These are phyloP conservation scores for Spicauda simplicius DNA, from an alignment of 2,888 invertebrate genomes.

Conservation along the genomic window DNA sequence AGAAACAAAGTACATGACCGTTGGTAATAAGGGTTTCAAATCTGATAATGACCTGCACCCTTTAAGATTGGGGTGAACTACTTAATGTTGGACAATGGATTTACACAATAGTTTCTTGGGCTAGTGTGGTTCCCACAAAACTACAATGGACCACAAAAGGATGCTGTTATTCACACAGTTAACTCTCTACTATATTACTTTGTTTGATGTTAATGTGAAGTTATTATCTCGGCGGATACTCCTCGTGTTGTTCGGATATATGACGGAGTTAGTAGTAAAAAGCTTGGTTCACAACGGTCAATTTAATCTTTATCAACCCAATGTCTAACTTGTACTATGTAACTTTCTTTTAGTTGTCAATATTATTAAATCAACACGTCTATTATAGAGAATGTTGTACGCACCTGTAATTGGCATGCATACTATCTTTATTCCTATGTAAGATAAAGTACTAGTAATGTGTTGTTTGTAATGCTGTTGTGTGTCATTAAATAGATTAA, in stretches of 20 bases:
- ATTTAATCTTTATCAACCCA: too few species aligned
- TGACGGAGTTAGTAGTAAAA: not conserved
- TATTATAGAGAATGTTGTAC: too few species aligned
- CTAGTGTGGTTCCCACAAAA: conserved; percentile 76
- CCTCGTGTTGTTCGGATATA: conserved; percentile 10
- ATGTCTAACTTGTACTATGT: too few species aligned
- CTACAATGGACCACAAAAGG: conserved; percentile 77
- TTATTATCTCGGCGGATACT: conserved; percentile 16
- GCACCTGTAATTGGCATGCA: too few species aligned
- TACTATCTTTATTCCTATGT: too few species aligned
- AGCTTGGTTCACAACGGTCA: not conserved
- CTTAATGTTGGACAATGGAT: conserved; percentile 43
- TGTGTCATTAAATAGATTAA: too few species aligned
- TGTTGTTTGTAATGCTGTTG: too few species aligned
- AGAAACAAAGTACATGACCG: conserved; percentile 34
- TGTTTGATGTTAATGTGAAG: conserved; percentile 55
- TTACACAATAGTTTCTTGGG: conserved; percentile 43
- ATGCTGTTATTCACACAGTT: conserved; percentile 85
- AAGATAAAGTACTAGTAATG: too few species aligned
- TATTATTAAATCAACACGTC: too few species aligned
- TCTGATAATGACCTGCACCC: conserved; percentile 28
- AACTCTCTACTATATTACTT: conserved; percentile 70
- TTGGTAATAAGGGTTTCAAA: conserved; percentile 34
- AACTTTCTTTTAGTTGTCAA: too few species aligned
- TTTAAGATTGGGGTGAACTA: conserved; percentile 38